Evolutionary conservation across 2,113 vertebrate species (phyloP).

Genomic region (Nesogale talazaci): DNA sequence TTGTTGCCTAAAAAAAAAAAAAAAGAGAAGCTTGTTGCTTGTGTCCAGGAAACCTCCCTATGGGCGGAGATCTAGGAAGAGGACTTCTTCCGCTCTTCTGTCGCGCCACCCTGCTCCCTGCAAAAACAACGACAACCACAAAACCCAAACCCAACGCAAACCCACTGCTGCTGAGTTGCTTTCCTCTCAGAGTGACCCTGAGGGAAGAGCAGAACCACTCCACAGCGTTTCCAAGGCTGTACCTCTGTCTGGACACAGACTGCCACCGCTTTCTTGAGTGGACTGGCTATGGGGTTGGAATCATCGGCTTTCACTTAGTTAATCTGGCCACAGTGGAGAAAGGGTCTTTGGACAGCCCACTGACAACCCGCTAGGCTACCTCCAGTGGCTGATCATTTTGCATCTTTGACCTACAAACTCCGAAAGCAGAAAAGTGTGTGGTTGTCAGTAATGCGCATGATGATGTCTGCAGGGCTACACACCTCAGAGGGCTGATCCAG

Average conservation of each 20-base stretch:
- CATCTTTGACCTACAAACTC: background rate
- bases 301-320: background rate
- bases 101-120: no score
- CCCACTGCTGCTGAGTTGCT: background rate
- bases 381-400: background rate
- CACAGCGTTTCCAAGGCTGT: background rate
- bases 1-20: background rate
- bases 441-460: background rate
- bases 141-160: background rate
- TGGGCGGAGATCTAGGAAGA: background rate
- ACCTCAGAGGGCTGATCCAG: background rate
- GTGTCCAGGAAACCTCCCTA: background rate
- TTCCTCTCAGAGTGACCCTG: background rate
- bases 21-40: background rate
- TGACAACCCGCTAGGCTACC: background rate
- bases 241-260: no score
- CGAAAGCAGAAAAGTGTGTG: background rate
- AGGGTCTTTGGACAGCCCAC: background rate
- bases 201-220: background rate
- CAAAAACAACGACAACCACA: no score
- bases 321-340: background rate
- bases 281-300: background rate
- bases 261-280: background rate
- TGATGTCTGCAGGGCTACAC: background rate
- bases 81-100: background rate